Evolutionary conservation across 2,888 invertebrate genomes (phyloP).

Genomic region (Lithosia quadra): DNA sequence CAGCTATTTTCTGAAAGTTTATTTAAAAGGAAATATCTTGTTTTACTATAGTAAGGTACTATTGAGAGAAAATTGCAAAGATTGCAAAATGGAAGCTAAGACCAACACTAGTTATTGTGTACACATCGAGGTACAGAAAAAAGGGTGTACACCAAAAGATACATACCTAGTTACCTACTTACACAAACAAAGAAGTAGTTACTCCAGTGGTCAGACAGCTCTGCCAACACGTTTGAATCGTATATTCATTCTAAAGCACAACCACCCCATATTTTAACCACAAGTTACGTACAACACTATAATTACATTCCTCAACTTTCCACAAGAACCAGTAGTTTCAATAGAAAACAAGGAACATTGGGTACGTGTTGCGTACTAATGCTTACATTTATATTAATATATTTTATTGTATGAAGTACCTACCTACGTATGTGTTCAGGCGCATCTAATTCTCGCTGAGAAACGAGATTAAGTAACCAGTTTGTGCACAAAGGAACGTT

Average conservation of each 20-base stretch:
- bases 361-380: slow-evolving; percentile 35
- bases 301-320: slow-evolving; percentile 39
- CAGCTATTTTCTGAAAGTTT: slow-evolving; percentile 26
- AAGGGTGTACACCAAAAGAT: background rate
- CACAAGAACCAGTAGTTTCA: slow-evolving; percentile 37
- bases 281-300: slow-evolving; percentile 27
- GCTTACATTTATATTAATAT: slow-evolving; percentile 36
- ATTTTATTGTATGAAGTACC: slow-evolving; percentile 34
- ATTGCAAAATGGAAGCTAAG: background rate
- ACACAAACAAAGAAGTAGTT: background rate
- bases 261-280: slow-evolving; percentile 37
- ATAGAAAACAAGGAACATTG: slow-evolving; percentile 33
- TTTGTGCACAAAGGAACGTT: slow-evolving; percentile 52
- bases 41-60: background rate
- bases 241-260: slow-evolving; percentile 36
- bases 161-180: no score
- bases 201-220: background rate
- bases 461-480: slow-evolving; percentile 28
- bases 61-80: slow-evolving; percentile 5
- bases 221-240: slow-evolving; percentile 3
- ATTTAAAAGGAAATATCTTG: slow-evolving; percentile 21
- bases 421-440: slow-evolving; percentile 23
- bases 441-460: slow-evolving; percentile 41
- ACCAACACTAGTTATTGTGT: background rate
- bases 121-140: background rate